A percentile compares a stretch with the other conserved stretches of the same genome.
Conservation (phyloP, 2,888 invertebrate species). For the Drosophila paramelanica region DNA sequence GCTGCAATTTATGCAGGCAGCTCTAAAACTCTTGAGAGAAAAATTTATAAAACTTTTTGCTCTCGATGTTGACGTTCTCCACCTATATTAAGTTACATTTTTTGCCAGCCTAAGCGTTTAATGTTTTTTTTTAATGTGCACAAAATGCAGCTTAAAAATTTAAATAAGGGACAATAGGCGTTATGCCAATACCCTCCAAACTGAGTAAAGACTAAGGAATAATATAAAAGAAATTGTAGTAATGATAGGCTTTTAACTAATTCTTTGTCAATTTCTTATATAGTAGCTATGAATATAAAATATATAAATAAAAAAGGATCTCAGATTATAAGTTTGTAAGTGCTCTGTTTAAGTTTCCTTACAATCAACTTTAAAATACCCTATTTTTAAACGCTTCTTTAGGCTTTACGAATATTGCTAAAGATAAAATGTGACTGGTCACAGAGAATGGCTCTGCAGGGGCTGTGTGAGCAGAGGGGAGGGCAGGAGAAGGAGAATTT, state of each 20-base stretch:
- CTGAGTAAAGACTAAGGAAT: too few species aligned
- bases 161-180: not conserved
- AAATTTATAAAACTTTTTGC: slow-evolving; percentile 9
- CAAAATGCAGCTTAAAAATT: slow-evolving; percentile 31
- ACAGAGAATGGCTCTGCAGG: slow-evolving; percentile 1
- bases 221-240: too few species aligned
- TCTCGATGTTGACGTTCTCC: slow-evolving; percentile 12
- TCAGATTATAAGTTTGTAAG: too few species aligned
- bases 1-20: slow-evolving; percentile 68
- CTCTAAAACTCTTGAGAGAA: slow-evolving; percentile 20
- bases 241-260: too few species aligned
- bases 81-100: slow-evolving; percentile 70
- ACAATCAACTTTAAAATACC: not conserved
- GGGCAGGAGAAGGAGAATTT: slow-evolving; percentile 24
- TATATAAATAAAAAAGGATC: too few species aligned
- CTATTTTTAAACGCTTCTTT: slow-evolving; percentile 1
- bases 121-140: slow-evolving; percentile 28
- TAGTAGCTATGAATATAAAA: too few species aligned
- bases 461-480: not conserved
- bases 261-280: too few species aligned
- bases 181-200: slow-evolving; percentile 12
- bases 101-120: slow-evolving; percentile 50
- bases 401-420: slow-evolving; percentile 38
- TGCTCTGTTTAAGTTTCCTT: too few species aligned
- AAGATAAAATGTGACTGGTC: slow-evolving; percentile 40